A percentile compares a stretch with the other conserved stretches of the same genome.
phyloP scores from a whole-genome alignment of 1,140 invertebrate species.

The Leptinotarsa texana region DNA sequence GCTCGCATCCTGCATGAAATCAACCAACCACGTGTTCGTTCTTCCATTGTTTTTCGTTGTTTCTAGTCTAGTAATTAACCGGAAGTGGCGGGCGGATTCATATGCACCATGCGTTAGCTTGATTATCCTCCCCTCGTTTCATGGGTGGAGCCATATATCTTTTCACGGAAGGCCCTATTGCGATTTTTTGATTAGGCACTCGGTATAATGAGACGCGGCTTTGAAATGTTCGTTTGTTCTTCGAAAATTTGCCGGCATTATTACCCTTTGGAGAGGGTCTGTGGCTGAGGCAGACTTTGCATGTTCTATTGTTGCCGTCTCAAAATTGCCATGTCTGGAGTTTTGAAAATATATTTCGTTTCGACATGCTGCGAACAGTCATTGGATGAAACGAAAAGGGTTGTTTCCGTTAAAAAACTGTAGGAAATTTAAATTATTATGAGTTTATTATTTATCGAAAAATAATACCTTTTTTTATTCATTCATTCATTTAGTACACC shows the following conservation, averaged over 20 bases:
- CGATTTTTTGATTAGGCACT: conserved; percentile 3
- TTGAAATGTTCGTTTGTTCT: neutral
- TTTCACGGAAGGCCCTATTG: neutral
- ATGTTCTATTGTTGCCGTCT: too few relatives aligned
- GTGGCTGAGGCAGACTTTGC: neutral
- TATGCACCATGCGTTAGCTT: conserved; percentile 16
- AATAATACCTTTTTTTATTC: too few relatives aligned
- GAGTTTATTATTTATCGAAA: too few relatives aligned
- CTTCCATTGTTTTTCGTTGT: conserved; percentile 39
- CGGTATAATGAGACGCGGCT: neutral
- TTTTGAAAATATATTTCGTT: too few relatives aligned
- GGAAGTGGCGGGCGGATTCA: conserved; percentile 39
- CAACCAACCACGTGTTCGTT: conserved; percentile 41
- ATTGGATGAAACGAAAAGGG: too few relatives aligned
- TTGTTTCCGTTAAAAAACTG: too few relatives aligned
- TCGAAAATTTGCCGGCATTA: neutral
- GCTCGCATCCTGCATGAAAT: conserved; percentile 32
- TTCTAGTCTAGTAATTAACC: conserved; percentile 41
- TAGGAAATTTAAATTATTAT: too few relatives aligned
- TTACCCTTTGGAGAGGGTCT: neutral
- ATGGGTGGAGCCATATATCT: conserved; percentile 32
- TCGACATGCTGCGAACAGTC: too few relatives aligned
- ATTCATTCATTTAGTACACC: too few relatives aligned
- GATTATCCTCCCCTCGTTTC: conserved; percentile 29
- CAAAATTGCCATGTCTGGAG: too few relatives aligned